Percentiles rank a stretch among this genome's conserved stretches.
Conservation (phyloP, 2,888 invertebrate genomes). For the Coremacera marginata region DNA sequence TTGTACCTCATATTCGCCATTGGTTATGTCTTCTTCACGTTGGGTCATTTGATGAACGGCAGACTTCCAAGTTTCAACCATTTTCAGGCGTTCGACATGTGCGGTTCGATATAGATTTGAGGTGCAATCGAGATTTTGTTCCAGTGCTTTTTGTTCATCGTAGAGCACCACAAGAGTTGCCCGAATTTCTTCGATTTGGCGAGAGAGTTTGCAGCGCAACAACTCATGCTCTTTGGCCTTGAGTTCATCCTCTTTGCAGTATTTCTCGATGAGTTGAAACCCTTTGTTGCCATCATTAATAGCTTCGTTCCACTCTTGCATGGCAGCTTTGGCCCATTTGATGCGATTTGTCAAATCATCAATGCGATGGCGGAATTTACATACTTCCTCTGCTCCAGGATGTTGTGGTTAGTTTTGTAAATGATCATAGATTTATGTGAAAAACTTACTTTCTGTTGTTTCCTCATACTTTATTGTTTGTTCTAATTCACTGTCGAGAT, state of each 20-base stretch:
- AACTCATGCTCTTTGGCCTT: constrained; percentile 75
- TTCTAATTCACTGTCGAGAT: constrained; percentile 57
- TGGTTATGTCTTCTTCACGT: constrained; percentile 76
- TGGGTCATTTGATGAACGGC: constrained; percentile 79
- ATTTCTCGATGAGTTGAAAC: constrained; percentile 78
- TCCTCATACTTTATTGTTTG: constrained; percentile 57
- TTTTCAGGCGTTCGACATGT: constrained; percentile 76
- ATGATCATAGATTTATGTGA: neutral
- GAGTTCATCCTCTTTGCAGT: constrained; percentile 78
- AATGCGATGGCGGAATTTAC: constrained; percentile 73
- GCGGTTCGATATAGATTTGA: constrained; percentile 72
- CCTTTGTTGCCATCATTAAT: constrained; percentile 78
- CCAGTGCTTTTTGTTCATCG: constrained; percentile 72
- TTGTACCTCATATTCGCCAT: constrained; percentile 68
- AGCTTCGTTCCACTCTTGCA: constrained; percentile 80
- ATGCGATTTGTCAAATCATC: constrained; percentile 76
- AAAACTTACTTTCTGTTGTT: constrained; percentile 59
- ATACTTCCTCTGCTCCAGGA: constrained; percentile 69
- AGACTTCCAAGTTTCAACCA: constrained; percentile 80
- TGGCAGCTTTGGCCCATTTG: constrained; percentile 74
- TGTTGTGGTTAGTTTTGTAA: neutral
- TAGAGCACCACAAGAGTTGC: constrained; percentile 69
- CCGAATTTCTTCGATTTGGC: constrained; percentile 70
- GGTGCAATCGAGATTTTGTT: constrained; percentile 72
- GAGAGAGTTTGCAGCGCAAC: constrained; percentile 71